Conservation (phyloP, 2,113 vertebrate species). For the Protobothrops mucrosquamatus region DNA sequence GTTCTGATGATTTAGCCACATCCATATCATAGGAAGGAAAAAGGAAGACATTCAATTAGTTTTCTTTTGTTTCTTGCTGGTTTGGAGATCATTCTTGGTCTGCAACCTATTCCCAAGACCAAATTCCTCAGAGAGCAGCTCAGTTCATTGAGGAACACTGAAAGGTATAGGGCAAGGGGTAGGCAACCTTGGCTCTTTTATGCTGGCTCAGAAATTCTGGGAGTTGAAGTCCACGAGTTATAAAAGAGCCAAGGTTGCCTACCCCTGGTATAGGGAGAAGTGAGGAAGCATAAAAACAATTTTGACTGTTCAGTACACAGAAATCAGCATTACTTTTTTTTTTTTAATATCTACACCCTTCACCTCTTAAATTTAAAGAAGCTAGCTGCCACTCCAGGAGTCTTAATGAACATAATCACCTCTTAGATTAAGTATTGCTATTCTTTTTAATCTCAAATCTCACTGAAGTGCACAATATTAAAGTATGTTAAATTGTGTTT, state of each 20-base stretch:
- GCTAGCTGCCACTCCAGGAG: slow-evolving; percentile 8
- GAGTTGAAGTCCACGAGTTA: too few species aligned
- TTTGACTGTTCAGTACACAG: neutral
- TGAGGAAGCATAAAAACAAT: neutral
- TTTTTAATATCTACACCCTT: neutral
- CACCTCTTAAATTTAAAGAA: slow-evolving; percentile 15
- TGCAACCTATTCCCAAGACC: too few species aligned
- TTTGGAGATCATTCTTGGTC: neutral
- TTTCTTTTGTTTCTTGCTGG: slow-evolving; percentile 4
- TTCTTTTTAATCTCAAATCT: slow-evolving; percentile 10
- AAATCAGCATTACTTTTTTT: neutral
- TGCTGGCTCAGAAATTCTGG: too few species aligned
- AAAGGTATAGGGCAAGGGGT: neutral
- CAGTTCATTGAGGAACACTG: neutral
- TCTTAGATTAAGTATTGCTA: slow-evolving; percentile 13
- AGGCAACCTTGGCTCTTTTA: too few species aligned
- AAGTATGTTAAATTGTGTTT: slow-evolving; percentile 9
- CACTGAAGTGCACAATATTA: neutral
- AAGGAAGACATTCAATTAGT: slow-evolving; percentile 24
- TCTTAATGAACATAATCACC: neutral
- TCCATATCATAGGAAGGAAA: slow-evolving; percentile 34
- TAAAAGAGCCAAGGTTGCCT: too few species aligned
- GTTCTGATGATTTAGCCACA: slow-evolving; percentile 34
- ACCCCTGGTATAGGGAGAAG: neutral
- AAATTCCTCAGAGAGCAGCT: neutral